These are phyloP conservation scores for Drosophila subpulchrella DNA, from an alignment of 1,140 invertebrate species.

Conservation along the genomic window DNA sequence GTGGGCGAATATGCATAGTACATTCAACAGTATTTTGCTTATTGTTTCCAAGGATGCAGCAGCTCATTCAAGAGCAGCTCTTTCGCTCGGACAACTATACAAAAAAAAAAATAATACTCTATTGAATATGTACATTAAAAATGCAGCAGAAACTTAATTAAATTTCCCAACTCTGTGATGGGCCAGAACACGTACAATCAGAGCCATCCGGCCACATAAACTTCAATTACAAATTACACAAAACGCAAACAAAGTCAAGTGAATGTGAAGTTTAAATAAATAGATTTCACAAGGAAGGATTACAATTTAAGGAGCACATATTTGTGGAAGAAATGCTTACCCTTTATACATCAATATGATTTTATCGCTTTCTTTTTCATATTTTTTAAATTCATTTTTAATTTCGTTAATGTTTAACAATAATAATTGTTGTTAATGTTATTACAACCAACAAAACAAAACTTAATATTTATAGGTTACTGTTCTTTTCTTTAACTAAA, in stretches of 20 bases:
- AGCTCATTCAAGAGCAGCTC: constrained; percentile 2
- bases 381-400: too few species aligned
- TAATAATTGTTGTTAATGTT: too few species aligned
- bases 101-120: constrained; percentile 17
- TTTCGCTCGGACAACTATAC: constrained; percentile 4
- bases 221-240: constrained; percentile 24
- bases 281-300: background rate
- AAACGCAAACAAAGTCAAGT: constrained; percentile 5
- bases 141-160: constrained; percentile 43
- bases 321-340: background rate
- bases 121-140: constrained; percentile 36
- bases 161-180: constrained; percentile 26
- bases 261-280: constrained; percentile 5
- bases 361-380: background rate
- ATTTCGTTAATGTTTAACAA: too few species aligned
- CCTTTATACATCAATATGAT: background rate
- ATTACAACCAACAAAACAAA: too few species aligned
- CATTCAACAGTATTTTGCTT: constrained; percentile 18
- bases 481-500: too few species aligned
- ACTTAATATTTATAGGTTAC: too few species aligned
- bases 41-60: constrained; percentile 29
- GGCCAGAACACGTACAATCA: constrained; percentile 8
- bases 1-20: constrained; percentile 3
- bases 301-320: background rate
- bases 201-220: constrained; percentile 17